Base-by-base conservation (phyloP, 2,797 vertebrate genomes). In the Acanthornis magna region DNA sequence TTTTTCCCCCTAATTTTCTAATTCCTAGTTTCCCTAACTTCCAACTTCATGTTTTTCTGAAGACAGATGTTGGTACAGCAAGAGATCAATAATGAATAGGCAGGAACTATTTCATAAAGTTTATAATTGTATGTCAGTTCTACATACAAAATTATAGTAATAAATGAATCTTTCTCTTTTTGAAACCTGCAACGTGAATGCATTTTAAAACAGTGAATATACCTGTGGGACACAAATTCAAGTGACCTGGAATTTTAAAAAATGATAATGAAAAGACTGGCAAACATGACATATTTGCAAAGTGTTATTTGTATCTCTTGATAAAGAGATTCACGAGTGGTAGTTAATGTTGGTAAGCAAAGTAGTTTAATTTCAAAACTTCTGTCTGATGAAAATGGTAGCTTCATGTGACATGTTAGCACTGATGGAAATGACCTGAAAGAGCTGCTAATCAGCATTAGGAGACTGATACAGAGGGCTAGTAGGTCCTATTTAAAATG, bases 11-110 rank as follows among this genome's bases (percentile, higher is more conserved):
- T 91, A 21, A 63, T 90, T 75, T 94, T 17, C 89, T 98, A 98
- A 96, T 98, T 61, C 17, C 11, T 51, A 32, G 45, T 85, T 51
- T 29, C 70, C 42, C 91, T 89, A 25, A 84, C 88, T 84, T 95
- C 16, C 94, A 98, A 98, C 96, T 98, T 66, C 98, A 98, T 97
- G 98, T 57, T 98, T 98, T 97, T 98, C 98, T 91, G 97, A 98
- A 97, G 98, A 98, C 93, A 95, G 96, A 40, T 98, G 97, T 93
- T 98, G 98, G 97, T 98, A 98, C 83, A 98, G 76, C 96, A 97
- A 88, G 78, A 97, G 61, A 88, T 97, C 90, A 96, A 34, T 20
- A 96, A 94, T 79, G 98, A 98, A 97, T 97, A 98, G 96, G 98
- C 94, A 98, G 86, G 95, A 96, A 76, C 54, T 6, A 16, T 36